A percentile compares a stretch with the other conserved stretches of the same genome.
Conservation (phyloP, 2,797 vertebrate species). For the Pseudotriccus pelzelni region DNA sequence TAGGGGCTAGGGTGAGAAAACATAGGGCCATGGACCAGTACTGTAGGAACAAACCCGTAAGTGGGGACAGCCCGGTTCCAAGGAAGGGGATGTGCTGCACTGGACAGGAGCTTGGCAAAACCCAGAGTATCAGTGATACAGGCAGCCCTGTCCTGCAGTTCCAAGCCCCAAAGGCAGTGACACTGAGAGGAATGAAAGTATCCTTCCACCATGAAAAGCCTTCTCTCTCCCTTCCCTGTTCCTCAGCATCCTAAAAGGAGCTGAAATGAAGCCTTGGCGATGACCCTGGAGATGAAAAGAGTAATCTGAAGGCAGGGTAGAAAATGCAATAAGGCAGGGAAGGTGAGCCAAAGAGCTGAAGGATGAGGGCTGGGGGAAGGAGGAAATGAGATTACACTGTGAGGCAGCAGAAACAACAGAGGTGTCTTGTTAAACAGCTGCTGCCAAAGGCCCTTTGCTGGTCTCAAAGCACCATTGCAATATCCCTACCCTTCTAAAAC, state of each 20-base stretch:
- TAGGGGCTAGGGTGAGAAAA: not conserved
- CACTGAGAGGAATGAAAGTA: not conserved
- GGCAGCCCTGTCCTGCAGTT: not conserved
- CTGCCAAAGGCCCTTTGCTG: not conserved
- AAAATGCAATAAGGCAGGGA: slow-evolving; percentile 1
- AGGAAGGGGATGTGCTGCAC: not conserved
- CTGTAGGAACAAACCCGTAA: not conserved
- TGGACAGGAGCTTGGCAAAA: not conserved
- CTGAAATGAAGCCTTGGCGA: not conserved
- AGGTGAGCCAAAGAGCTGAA: slow-evolving; percentile 3
- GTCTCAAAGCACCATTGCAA: not conserved
- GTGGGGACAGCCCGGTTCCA: not conserved
- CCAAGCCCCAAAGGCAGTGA: rapidly evolving
- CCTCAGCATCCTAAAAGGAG: not conserved
- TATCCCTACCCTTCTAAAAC: not conserved
- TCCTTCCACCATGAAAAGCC: not conserved
- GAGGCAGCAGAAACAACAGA: not conserved
- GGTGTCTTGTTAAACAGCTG: not conserved
- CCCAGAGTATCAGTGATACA: not conserved
- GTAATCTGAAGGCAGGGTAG: not conserved
- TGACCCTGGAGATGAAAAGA: slow-evolving; percentile 17
- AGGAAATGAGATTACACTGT: not conserved
- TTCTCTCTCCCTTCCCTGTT: not conserved
- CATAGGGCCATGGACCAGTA: not conserved
- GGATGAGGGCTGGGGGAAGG: not conserved